Conservation (phyloP, 92 coral and sea anemone genomes). For the Virgularia gustaviana region DNA sequence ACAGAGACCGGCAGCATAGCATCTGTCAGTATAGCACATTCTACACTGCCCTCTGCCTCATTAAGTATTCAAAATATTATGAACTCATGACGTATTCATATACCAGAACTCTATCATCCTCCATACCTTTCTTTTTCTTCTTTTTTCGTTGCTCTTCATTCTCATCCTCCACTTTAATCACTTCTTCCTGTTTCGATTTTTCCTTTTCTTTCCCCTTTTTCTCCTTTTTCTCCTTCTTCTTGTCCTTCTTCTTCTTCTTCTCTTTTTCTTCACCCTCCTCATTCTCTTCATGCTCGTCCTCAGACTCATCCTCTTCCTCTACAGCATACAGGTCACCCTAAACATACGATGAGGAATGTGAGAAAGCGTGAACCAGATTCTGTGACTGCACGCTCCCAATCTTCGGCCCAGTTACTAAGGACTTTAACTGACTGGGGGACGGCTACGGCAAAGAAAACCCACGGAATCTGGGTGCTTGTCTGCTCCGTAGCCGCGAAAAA, state of each 20-base stretch:
- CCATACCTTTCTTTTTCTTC: conserved; percentile 50
- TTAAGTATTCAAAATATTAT: too few relatives aligned
- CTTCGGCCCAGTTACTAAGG: too few relatives aligned
- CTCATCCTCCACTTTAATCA: conserved; percentile 7
- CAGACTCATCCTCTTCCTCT: conserved; percentile 15
- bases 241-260: background rate
- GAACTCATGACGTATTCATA: too few relatives aligned
- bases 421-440: too few relatives aligned
- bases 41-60: too few relatives aligned
- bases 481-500: background rate
- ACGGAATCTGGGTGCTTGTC: background rate
- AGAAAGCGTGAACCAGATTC: background rate
- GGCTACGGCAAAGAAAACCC: background rate
- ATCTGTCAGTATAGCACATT: too few relatives aligned
- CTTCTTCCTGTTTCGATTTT: conserved; percentile 5
- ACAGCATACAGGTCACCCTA: conserved; percentile 9
- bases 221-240: background rate
- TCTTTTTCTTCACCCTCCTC: conserved; percentile 12
- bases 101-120: too few relatives aligned
- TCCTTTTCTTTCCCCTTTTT: background rate
- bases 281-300: background rate
- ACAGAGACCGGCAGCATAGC: too few relatives aligned
- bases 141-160: conserved; percentile 33
- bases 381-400: background rate
- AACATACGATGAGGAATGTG: background rate